These are phyloP conservation scores for Aphis gossypii DNA, from an alignment of 1,140 invertebrate genomes.

Conservation along the genomic window DNA sequence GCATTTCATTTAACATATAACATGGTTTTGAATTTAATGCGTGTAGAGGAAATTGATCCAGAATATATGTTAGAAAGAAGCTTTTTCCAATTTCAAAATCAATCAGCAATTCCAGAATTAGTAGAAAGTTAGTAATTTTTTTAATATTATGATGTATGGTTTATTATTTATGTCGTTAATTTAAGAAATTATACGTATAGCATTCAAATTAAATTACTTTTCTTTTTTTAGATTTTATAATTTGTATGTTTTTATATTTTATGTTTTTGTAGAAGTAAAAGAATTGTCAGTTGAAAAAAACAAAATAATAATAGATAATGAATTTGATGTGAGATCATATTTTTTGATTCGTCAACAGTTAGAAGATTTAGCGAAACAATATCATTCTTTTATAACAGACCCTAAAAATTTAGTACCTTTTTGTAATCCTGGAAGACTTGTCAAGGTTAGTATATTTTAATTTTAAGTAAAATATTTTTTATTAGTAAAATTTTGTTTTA, in stretches of 20 bases:
- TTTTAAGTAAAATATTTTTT: not conserved
- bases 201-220: too few relatives aligned
- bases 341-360: conserved; percentile 86
- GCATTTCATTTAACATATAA: conserved; percentile 99
- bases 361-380: conserved; percentile 75
- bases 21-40: conserved; percentile 96
- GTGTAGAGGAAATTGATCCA: conserved; percentile 99
- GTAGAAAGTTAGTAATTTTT: conserved; percentile 73
- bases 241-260: not conserved
- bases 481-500: too few relatives aligned
- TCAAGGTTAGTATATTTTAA: conserved; percentile 74
- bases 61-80: conserved; percentile 99
- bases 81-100: conserved; percentile 99
- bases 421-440: conserved; percentile 89
- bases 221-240: not conserved
- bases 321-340: conserved; percentile 82
- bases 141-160: not conserved
- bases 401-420: conserved; percentile 92
- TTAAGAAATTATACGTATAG: not conserved
- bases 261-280: conserved; percentile 74
- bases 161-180: not conserved
- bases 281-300: conserved; percentile 74
- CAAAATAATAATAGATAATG: conserved; percentile 73
- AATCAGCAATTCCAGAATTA: conserved; percentile 88
- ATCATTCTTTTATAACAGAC: conserved; percentile 80